phyloP scores from a whole-genome alignment of 2,113 vertebrate species.

The Xenus cinereus region DNA sequence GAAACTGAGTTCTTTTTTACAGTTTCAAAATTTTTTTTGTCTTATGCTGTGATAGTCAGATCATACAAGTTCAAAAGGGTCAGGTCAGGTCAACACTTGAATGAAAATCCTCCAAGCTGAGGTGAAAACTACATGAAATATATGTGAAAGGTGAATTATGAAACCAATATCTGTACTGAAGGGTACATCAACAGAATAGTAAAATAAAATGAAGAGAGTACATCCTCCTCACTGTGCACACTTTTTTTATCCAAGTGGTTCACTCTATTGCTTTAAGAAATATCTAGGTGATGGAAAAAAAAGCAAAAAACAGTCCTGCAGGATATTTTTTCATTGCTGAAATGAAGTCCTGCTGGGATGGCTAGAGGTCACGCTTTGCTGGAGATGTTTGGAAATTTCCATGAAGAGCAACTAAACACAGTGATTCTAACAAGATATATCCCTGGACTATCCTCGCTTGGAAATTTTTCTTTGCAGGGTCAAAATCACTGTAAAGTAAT shows the following conservation, averaged over 20 bases:
- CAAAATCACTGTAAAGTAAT: background rate
- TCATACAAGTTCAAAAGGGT: background rate
- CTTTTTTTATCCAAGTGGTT: background rate
- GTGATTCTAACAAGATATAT: background rate
- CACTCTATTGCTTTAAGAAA: background rate
- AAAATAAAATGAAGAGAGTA: conserved; percentile 1
- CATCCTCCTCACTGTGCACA: background rate
- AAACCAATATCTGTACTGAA: background rate
- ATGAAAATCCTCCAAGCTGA: background rate
- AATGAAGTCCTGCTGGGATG: background rate
- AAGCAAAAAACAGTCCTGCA: background rate
- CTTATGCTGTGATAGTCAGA: background rate
- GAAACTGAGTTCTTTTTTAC: background rate
- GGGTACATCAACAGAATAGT: background rate
- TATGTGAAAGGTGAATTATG: background rate
- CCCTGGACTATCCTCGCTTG: background rate
- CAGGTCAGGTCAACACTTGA: background rate
- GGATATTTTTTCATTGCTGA: background rate
- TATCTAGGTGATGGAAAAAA: background rate
- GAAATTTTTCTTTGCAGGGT: background rate
- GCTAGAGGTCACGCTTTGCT: background rate
- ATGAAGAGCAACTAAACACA: background rate
- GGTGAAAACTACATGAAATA: background rate
- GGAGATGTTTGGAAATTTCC: background rate
- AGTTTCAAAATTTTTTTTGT: background rate